Conservation (phyloP, 2,113 vertebrate genomes). For the mouse (Mus musculus) region DNA sequence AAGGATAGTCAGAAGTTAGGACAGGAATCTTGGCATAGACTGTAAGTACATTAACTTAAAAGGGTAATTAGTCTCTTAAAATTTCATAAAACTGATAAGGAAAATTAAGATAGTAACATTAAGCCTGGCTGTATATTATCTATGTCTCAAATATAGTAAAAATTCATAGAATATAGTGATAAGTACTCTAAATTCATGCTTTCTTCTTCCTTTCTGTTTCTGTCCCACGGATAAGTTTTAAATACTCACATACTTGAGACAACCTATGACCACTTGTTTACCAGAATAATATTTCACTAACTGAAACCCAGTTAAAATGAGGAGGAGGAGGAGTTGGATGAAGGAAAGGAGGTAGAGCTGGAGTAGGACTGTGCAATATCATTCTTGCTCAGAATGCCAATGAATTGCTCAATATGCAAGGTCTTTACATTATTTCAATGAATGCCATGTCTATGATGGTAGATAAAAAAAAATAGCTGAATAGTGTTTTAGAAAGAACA, state of each 20-base stretch:
- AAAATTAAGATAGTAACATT: slow-evolving; percentile 6
- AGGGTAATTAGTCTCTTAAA: not conserved
- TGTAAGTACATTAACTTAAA: not conserved
- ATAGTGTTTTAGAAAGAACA: not conserved
- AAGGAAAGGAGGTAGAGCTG: not conserved
- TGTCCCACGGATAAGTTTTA: not conserved
- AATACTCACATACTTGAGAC: not conserved
- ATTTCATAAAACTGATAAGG: not conserved
- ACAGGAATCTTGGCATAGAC: not conserved
- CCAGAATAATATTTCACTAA: not conserved
- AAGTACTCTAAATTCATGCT: not conserved
- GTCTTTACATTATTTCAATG: not conserved
- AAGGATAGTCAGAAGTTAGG: not conserved
- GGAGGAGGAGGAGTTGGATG: not conserved
- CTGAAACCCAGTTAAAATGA: not conserved
- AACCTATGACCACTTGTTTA: not conserved
- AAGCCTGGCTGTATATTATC: not conserved
- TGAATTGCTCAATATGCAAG: not conserved
- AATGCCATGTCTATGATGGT: not conserved
- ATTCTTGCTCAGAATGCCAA: not conserved
- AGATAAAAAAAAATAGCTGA: not conserved
- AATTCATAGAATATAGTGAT: not conserved
- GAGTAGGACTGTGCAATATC: not conserved
- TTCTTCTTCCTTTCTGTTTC: not conserved
- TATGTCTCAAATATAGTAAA: not conserved